phyloP scores from a whole-genome alignment of 1,140 invertebrate genomes.

The Drosophila bipectinata region DNA sequence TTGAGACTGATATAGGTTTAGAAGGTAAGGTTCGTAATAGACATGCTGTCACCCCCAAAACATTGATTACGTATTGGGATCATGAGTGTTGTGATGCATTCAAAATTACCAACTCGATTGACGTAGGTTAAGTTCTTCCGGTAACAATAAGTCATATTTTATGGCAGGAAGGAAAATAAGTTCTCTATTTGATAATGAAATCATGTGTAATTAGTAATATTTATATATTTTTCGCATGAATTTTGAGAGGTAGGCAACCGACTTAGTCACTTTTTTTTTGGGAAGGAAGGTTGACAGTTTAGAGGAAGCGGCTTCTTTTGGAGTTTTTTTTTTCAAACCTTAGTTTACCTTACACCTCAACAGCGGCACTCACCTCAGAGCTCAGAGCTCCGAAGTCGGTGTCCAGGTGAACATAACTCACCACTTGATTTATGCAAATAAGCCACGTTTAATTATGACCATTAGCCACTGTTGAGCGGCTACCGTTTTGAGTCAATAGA shows the following conservation, averaged over 20 bases:
- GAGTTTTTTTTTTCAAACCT: slow-evolving; percentile 6
- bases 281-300: neutral
- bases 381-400: neutral
- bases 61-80: slow-evolving; percentile 18
- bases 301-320: slow-evolving; percentile 37
- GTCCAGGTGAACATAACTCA: slow-evolving; percentile 41
- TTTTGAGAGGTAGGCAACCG: neutral
- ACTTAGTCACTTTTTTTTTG: neutral
- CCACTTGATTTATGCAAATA: slow-evolving; percentile 71
- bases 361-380: slow-evolving; percentile 30
- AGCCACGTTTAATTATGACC: slow-evolving; percentile 72
- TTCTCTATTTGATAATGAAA: slow-evolving; percentile 21
- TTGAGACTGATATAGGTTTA: slow-evolving; percentile 54
- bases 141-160: slow-evolving; percentile 24
- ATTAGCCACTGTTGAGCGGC: slow-evolving; percentile 78
- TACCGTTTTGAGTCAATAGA: slow-evolving; percentile 74
- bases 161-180: slow-evolving; percentile 9
- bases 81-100: slow-evolving; percentile 52
- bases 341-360: slow-evolving; percentile 28
- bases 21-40: slow-evolving; percentile 61
- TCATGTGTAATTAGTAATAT: slow-evolving; percentile 9
- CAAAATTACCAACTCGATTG: slow-evolving; percentile 38
- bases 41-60: slow-evolving; percentile 66
- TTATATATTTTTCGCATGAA: neutral
- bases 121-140: slow-evolving; percentile 38